Evolutionary conservation across 2,888 invertebrate species (phyloP).

Genomic region (Agrotis puta): DNA sequence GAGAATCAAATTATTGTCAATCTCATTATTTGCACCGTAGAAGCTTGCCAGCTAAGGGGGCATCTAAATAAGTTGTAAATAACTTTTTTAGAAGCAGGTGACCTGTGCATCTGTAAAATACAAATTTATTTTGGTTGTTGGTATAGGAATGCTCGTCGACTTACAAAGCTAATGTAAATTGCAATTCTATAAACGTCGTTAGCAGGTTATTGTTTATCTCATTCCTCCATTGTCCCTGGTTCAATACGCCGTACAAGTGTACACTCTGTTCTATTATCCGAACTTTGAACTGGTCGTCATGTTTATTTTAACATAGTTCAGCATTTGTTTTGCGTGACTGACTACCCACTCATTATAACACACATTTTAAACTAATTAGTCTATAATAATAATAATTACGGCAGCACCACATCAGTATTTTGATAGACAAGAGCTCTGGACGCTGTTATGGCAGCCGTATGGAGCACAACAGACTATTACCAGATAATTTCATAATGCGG

Average conservation of each 20-base stretch:
- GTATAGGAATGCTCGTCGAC: slow-evolving; percentile 38
- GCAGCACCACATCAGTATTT: slow-evolving; percentile 22
- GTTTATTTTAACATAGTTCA: slow-evolving; percentile 37
- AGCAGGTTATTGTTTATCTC: slow-evolving; percentile 56
- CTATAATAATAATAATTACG: slow-evolving; percentile 11
- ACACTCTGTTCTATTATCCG: slow-evolving; percentile 46
- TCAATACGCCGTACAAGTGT: slow-evolving; percentile 30
- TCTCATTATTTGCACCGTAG: slow-evolving; percentile 65
- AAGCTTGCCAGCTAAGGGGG: slow-evolving; percentile 43
- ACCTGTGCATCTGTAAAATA: slow-evolving; percentile 46
- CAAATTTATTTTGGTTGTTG: slow-evolving; percentile 50
- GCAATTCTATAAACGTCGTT: slow-evolving; percentile 43
- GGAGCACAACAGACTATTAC: slow-evolving; percentile 29
- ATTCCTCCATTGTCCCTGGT: slow-evolving; percentile 40
- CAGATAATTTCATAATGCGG: slow-evolving; percentile 24
- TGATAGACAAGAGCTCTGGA: slow-evolving; percentile 28
- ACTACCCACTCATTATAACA: slow-evolving; percentile 8
- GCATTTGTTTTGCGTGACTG: slow-evolving; percentile 35
- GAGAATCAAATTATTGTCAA: slow-evolving; percentile 71
- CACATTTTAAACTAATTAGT: slow-evolving; percentile 28
- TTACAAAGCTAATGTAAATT: slow-evolving; percentile 46
- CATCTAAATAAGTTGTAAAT: slow-evolving; percentile 27
- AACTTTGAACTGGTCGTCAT: slow-evolving; percentile 51
- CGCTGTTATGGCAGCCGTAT: slow-evolving; percentile 14
- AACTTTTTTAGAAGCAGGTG: slow-evolving; percentile 35